phyloP scores from a whole-genome alignment of 1,140 invertebrate species.

The Pteromalus puparum region DNA sequence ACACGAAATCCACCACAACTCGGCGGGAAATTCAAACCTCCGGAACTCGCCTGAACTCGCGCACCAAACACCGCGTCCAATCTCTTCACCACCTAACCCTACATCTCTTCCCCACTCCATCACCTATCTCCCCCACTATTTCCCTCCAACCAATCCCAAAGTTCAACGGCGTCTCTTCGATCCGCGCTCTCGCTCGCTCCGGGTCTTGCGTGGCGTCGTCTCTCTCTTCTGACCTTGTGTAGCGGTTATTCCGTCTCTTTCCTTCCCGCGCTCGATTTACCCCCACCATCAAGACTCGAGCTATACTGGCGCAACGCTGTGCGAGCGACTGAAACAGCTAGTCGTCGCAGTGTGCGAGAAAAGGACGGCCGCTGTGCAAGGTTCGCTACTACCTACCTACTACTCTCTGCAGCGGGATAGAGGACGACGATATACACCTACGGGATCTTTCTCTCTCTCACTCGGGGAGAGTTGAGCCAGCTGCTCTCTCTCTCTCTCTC shows the following conservation, averaged over 20 bases:
- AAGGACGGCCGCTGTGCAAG: background rate
- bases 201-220: slow-evolving; percentile 7
- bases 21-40: too few relatives aligned
- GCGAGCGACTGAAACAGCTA: background rate
- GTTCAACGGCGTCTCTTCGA: slow-evolving; percentile 29
- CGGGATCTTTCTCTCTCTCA: background rate
- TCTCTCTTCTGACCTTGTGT: slow-evolving; percentile 6
- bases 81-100: background rate
- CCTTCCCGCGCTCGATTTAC: background rate
- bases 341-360: slow-evolving; percentile 11
- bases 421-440: background rate
- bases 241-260: background rate
- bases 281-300: background rate
- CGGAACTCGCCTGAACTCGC: too few relatives aligned
- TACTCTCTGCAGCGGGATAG: background rate
- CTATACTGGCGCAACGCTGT: background rate
- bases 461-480: background rate
- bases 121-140: background rate
- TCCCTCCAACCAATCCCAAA: background rate
- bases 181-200: slow-evolving; percentile 27
- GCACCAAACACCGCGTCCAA: too few relatives aligned
- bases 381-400: background rate
- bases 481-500: background rate
- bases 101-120: background rate
- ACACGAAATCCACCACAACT: too few relatives aligned